Percentiles rank a stretch among this genome's conserved stretches.
phyloP scores from a whole-genome alignment of 2,797 vertebrate genomes.

The Poecilia velifera region DNA sequence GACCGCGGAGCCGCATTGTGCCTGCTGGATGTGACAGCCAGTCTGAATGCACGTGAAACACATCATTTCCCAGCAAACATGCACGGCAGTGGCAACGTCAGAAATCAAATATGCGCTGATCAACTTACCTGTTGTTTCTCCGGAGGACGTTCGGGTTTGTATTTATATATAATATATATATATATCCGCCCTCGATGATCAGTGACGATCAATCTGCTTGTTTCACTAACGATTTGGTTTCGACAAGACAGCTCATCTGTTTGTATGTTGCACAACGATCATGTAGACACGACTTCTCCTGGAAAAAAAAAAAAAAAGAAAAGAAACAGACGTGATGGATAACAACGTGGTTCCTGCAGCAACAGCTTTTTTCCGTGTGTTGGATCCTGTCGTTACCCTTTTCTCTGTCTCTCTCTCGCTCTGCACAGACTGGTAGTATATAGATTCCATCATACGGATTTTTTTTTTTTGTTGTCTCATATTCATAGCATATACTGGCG shows the following conservation, averaged over 20 bases:
- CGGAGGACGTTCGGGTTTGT: conserved; percentile 24
- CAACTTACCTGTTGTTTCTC: conserved; percentile 64
- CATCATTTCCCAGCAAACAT: not conserved
- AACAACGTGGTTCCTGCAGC: conserved; percentile 50
- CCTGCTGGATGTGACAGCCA: not conserved
- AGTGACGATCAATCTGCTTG: conserved; percentile 36
- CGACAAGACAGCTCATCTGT: conserved; percentile 54
- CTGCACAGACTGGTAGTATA: conserved; percentile 7
- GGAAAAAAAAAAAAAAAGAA: not conserved
- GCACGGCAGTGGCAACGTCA: not conserved
- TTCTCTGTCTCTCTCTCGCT: conserved; percentile 22
- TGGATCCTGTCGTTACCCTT: conserved; percentile 19
- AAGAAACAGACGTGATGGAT: conserved; percentile 34
- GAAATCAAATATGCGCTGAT: conserved; percentile 22
- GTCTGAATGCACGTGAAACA: not conserved
- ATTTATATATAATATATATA: conserved; percentile 48
- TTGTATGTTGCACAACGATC: conserved; percentile 36
- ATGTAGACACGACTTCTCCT: conserved; percentile 22
- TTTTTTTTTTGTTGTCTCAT: conserved; percentile 5
- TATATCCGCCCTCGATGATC: conserved; percentile 34
- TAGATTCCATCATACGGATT: conserved; percentile 6
- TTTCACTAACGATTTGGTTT: conserved; percentile 42
- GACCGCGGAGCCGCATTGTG: not conserved
- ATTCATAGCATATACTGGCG: not conserved
- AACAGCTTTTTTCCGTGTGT: conserved; percentile 38